Evolutionary conservation across 2,797 vertebrate genomes (phyloP).

Genomic region (Columba guinea): DNA sequence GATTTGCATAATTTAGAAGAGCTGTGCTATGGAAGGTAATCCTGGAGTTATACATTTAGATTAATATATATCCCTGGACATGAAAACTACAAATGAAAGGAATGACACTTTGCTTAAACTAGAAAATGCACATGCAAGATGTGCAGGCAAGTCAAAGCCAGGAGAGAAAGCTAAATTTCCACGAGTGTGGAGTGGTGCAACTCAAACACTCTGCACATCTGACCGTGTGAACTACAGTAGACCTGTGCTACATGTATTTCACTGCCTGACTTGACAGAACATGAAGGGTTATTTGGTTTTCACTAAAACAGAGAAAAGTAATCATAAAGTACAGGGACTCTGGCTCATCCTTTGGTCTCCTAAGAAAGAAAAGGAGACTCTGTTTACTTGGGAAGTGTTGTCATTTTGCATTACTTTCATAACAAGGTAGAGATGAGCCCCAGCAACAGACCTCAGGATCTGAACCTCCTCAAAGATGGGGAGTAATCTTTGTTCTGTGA

Average conservation of each 20-base stretch:
- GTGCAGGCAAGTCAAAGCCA: background rate
- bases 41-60: background rate
- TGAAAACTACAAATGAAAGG: background rate
- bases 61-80: background rate
- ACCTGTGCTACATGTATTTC: background rate
- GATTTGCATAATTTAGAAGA: background rate
- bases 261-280: background rate
- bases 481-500: background rate
- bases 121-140: background rate
- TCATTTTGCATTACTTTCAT: conserved; percentile 29
- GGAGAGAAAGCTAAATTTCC: background rate
- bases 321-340: background rate
- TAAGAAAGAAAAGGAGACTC: background rate
- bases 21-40: background rate
- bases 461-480: background rate
- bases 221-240: fast-evolving
- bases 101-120: background rate
- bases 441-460: background rate
- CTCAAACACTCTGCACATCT: background rate
- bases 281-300: background rate
- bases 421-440: background rate
- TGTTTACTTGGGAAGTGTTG: background rate
- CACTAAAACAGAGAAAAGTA: background rate
- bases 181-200: background rate
- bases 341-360: background rate